phyloP scores from a whole-genome alignment of 1,140 invertebrate species.

The Drosophila kepulauana region DNA sequence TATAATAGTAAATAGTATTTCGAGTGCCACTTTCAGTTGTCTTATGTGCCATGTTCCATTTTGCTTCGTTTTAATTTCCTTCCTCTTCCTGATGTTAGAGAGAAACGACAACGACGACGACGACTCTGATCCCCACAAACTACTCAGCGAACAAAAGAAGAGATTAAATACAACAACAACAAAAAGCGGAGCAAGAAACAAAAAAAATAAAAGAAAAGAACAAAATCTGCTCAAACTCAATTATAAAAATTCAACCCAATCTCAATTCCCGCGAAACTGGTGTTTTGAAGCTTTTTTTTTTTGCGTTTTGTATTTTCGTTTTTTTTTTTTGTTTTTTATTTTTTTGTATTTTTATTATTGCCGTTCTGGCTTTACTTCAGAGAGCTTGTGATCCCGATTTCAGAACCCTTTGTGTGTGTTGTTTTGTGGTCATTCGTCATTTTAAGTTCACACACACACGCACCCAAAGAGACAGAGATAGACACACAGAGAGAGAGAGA shows the following conservation, averaged over 20 bases:
- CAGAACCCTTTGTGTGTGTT: conserved; percentile 59
- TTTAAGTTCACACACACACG: conserved; percentile 60
- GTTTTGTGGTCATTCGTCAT: conserved; percentile 78
- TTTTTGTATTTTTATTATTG: conserved; percentile 61
- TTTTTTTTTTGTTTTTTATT: background rate
- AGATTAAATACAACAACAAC: conserved; percentile 42
- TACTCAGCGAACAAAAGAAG: conserved; percentile 33
- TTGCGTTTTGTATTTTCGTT: background rate
- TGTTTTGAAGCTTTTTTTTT: conserved; percentile 28
- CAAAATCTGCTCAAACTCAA: conserved; percentile 76
- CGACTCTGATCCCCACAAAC: conserved; percentile 15
- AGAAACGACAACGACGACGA: conserved; percentile 3
- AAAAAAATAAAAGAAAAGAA: conserved; percentile 37
- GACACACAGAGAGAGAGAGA: background rate
- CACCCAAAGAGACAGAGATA: background rate
- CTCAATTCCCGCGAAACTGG: conserved; percentile 69
- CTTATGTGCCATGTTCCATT: conserved; percentile 35
- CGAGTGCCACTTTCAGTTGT: conserved; percentile 19
- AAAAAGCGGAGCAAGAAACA: background rate
- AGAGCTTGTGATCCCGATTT: conserved; percentile 66
- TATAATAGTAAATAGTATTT: too few relatives aligned
- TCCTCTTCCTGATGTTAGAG: conserved; percentile 43
- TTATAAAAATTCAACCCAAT: conserved; percentile 78
- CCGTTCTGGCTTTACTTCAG: conserved; percentile 58
- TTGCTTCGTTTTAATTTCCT: conserved; percentile 40